Percentiles rank a stretch among this genome's conserved stretches.
phyloP scores from a whole-genome alignment of 2,797 vertebrate genomes.

The Todus mexicanus region DNA sequence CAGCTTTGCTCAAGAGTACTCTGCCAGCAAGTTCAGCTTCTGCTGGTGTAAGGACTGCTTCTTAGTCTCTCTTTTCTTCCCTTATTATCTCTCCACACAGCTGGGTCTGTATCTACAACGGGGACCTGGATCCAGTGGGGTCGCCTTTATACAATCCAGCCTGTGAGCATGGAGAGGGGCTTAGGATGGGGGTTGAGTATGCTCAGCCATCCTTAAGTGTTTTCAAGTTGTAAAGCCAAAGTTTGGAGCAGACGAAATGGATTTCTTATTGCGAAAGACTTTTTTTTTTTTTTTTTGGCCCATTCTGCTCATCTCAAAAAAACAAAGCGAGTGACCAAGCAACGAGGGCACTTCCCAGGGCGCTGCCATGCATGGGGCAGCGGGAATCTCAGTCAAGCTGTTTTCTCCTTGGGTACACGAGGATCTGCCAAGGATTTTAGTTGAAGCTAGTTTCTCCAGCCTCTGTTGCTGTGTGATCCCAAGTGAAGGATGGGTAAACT shows the following conservation, averaged over 20 bases:
- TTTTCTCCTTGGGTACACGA: neutral
- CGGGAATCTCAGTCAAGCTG: neutral
- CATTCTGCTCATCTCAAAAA: neutral
- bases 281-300: neutral
- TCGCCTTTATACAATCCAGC: neutral
- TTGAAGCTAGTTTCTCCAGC: neutral
- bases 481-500: neutral
- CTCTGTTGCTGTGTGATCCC: neutral
- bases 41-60: neutral
- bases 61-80: neutral
- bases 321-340: accelerated
- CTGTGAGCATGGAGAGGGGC: neutral
- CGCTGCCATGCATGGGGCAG: neutral
- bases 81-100: neutral
- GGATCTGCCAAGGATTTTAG: neutral
- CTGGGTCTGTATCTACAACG: slow-evolving; percentile 3
- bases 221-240: neutral
- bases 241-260: neutral
- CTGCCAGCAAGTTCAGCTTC: neutral
- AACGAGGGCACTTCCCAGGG: neutral
- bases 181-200: neutral
- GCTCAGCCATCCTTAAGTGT: neutral
- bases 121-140: neutral
- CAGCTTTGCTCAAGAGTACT: neutral
- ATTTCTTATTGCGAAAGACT: neutral